These are phyloP conservation scores for Setipinna tenuifilis DNA, from an alignment of 2,797 vertebrate species.

Conservation along the genomic window DNA sequence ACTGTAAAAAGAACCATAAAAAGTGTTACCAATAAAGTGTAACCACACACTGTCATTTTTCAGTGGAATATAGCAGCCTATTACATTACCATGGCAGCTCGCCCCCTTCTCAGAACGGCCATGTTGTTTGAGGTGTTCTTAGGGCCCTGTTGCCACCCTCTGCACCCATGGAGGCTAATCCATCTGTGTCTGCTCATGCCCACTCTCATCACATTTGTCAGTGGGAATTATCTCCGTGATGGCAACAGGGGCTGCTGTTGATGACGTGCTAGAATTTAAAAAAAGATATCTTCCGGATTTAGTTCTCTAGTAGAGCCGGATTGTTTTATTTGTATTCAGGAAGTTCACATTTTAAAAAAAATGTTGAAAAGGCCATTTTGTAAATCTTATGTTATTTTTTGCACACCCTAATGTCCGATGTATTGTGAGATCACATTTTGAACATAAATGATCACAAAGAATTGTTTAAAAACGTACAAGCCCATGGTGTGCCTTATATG, in stretches of 20 bases:
- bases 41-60: too few relatives aligned
- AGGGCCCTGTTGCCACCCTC: neutral
- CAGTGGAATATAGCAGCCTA: too few relatives aligned
- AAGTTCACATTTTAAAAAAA: neutral
- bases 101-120: too few relatives aligned
- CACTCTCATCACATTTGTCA: conserved; percentile 3
- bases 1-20: too few relatives aligned
- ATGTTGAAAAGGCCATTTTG: too few relatives aligned
- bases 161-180: neutral
- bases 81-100: too few relatives aligned
- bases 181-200: neutral
- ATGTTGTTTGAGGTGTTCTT: too few relatives aligned
- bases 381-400: too few relatives aligned
- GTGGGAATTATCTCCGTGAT: neutral
- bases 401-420: too few relatives aligned
- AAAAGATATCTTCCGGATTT: neutral
- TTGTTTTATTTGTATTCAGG: neutral
- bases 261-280: neutral
- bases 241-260: neutral
- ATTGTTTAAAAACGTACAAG: neutral
- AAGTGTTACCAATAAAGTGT: too few relatives aligned
- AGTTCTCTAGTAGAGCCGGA: neutral
- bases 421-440: too few relatives aligned
- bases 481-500: neutral
- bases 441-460: too few relatives aligned